Evolutionary conservation across 2,113 vertebrate species (phyloP), one percentile per base, ranked within the genome.

Genomic region (Chroicocephalus ridibundus): DNA sequence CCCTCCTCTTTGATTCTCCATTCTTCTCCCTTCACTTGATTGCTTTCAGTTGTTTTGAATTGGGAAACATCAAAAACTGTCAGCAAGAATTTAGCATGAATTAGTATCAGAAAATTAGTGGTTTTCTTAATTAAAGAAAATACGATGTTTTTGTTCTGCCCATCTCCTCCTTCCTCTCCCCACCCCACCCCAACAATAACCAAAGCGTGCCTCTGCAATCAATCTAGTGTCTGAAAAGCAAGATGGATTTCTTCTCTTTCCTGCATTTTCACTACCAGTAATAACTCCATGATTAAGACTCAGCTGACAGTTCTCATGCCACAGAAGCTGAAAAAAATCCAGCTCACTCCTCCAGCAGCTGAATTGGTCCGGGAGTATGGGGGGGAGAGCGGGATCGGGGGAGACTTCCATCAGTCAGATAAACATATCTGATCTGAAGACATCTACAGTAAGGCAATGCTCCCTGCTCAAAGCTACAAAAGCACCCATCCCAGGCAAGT

Each of bases 221-320:
- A 91, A 40, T 42, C 49, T 5, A 24, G 36, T 42, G 27, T 82
- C 86, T 90, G 58, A 97, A 96, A 94, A 91, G n/a, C 60, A 70
- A 95, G 82, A 75, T 91, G 54, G 15, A 88, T 61, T 94, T 80
- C 82, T 95, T 90, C 49, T 86, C 69, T 76, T 65, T 77, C 71
- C 81, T 90, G 71, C 38, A 42, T 47, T 85, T 91, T 87, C 70
- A 54, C 93, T 74, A 94, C 81, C 87, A 95, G 89, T 92, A 96
- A 88, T 92, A 96, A 92, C 93, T 96, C 82, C 72, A 83, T 93
- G 91, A 89, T 96, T 92, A 96, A 94, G 94, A 93, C 55, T 91
- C 72, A 95, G 85, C 69, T 94, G 83, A 93, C 92, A 86, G 42
- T 78, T 92, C 74, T 88, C 46, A 75, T 91, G 84, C 46, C 91